These are phyloP conservation scores for Gerris buenoi DNA, from an alignment of 1,140 invertebrate species.

Conservation along the genomic window DNA sequence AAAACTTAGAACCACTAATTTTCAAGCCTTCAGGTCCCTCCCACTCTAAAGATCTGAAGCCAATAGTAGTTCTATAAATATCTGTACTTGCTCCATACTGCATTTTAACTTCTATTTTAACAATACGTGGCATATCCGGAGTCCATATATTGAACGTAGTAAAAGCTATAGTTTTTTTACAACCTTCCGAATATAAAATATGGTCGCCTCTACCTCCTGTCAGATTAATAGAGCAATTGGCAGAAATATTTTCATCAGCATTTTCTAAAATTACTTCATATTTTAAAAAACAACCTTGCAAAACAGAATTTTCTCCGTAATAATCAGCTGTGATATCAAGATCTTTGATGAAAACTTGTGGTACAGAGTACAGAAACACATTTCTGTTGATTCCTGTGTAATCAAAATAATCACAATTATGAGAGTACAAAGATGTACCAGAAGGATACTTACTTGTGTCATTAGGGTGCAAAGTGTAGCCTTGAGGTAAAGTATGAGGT, in stretches of 20 bases:
- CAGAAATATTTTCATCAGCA: background rate
- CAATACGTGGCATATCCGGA: background rate
- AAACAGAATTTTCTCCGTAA: background rate
- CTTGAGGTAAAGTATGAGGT: slow-evolving; percentile 34
- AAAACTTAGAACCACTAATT: slow-evolving; percentile 42
- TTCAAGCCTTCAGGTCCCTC: slow-evolving; percentile 29
- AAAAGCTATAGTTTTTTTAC: background rate
- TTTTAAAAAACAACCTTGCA: too few species aligned
- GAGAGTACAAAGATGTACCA: slow-evolving; percentile 35
- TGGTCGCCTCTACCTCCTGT: background rate
- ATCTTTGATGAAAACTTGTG: slow-evolving; percentile 34
- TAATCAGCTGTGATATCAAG: slow-evolving; percentile 25
- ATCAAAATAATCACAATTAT: slow-evolving; percentile 53
- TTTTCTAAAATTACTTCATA: background rate
- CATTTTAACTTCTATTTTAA: background rate
- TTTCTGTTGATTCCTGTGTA: slow-evolving; percentile 49
- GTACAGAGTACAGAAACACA: slow-evolving; percentile 39
- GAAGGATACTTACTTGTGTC: slow-evolving; percentile 20
- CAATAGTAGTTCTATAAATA: slow-evolving; percentile 38
- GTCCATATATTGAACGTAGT: background rate
- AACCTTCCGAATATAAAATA: background rate
- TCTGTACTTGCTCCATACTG: slow-evolving; percentile 19
- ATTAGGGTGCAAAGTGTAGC: slow-evolving; percentile 18
- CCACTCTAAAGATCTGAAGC: slow-evolving; percentile 38
- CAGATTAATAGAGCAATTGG: background rate